Base-by-base conservation (phyloP, 2,797 vertebrate genomes). In the Scarus forsteni region DNA sequence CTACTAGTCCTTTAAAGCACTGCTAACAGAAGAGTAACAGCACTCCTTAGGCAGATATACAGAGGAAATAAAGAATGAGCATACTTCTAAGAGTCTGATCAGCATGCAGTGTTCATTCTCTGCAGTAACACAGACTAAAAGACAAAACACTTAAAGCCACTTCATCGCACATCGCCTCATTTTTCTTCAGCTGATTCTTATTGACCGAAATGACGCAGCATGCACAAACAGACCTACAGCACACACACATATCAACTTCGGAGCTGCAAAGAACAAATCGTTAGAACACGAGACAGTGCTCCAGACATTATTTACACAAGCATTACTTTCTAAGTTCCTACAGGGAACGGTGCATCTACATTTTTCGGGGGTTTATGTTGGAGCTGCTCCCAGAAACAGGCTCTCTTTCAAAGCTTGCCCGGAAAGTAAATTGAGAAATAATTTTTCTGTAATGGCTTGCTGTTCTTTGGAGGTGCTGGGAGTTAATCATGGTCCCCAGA, bases 401-500 rank as follows among this genome's bases (percentile, higher is more conserved):
- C 65, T 65, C 58, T 70, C 44, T 75, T 64, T 69, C 53, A 75
- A 55, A 77, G 72, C 61, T 52, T 84, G 67, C 69, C 73, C 58
- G 34, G 46, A 80, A 77, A 89, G 83, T 79, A 81, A 87, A 91
- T 88, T 79, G 85, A 79, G 85, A 89, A 89, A 91, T 89, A 66
- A 75, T 85, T 86, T 83, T 73, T 73, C 81, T 75, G 81, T 85
- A 87, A 86, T 83, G 83, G 66, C 79, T 83, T 48, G 73, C 77
- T 83, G 80, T 79, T 85, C 74, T 82, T 85, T 64, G 73, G 66
- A 82, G 85, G 54, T 85, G 83, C 76, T 80, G 81, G 76, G 73
- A 83, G 78, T 77, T 83, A 84, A 86, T 84, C 85, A 81, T 78
- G 62, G 68, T 69, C 78, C 65, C 65, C 1, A 10, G 70, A 69